A percentile compares a stretch with the other conserved stretches of the same genome.
phyloP scores from a whole-genome alignment of 2,888 invertebrate species.

The Lasioglossum lativentre region DNA sequence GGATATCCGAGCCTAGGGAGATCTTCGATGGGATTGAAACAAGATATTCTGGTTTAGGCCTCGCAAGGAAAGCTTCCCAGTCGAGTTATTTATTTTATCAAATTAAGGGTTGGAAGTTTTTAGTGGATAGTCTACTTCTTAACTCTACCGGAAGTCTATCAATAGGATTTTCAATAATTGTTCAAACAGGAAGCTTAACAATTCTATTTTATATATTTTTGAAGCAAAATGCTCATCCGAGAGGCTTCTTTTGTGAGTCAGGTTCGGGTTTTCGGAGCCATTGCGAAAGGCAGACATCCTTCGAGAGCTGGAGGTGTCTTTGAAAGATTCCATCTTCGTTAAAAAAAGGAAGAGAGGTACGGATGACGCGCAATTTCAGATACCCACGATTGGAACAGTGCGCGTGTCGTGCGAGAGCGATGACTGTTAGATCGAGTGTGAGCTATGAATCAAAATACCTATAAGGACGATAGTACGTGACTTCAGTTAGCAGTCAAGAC shows the following conservation, averaged over 20 bases:
- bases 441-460: neutral
- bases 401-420: neutral
- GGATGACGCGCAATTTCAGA: neutral
- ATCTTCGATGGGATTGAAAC: neutral
- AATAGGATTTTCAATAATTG: too few species aligned
- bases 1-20: neutral
- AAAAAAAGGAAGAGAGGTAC: neutral
- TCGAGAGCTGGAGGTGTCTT: neutral
- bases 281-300: neutral
- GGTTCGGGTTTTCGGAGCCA: neutral
- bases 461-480: conserved; percentile 1
- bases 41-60: neutral
- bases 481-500: neutral
- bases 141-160: too few species aligned
- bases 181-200: neutral
- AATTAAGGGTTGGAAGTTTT: neutral
- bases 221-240: too few species aligned
- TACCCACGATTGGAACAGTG: neutral
- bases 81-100: neutral
- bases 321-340: neutral
- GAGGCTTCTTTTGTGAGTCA: too few species aligned
- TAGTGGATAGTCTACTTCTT: neutral
- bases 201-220: neutral
- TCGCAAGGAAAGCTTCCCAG: neutral
- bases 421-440: neutral